A percentile compares a stretch with the other conserved stretches of the same genome.
These are phyloP conservation scores for Dinocampus coccinellae DNA, from an alignment of 2,888 invertebrate species.

Conservation along the genomic window DNA sequence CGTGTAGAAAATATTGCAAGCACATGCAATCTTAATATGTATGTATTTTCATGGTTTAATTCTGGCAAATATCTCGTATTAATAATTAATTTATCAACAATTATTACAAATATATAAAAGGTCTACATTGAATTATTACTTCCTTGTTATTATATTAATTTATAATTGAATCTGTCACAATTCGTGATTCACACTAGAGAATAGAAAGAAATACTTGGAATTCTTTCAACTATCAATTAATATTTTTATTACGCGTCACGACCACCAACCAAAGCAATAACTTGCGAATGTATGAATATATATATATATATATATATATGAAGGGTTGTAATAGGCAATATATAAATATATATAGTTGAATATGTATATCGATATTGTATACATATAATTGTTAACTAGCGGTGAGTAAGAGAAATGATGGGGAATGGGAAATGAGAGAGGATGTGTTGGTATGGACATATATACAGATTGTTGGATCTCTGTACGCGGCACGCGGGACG, in stretches of 20 bases:
- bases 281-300: constrained; percentile 47
- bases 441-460: background rate
- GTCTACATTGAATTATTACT: too few species aligned
- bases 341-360: background rate
- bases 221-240: constrained; percentile 48
- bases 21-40: background rate
- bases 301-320: constrained; percentile 18
- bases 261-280: constrained; percentile 54
- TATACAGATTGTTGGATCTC: constrained; percentile 32
- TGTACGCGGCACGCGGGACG: constrained; percentile 41
- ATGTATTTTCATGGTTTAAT: background rate
- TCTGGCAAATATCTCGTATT: too few species aligned
- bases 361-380: too few species aligned
- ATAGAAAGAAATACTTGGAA: constrained; percentile 12
- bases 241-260: constrained; percentile 45
- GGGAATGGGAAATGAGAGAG: background rate
- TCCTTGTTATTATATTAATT: too few species aligned
- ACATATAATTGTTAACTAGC: background rate
- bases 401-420: background rate
- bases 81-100: too few species aligned
- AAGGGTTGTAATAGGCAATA: constrained; percentile 11
- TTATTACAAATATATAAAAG: too few species aligned
- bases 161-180: too few species aligned
- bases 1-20: background rate
- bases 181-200: too few species aligned